phyloP scores from a whole-genome alignment of 2,888 invertebrate genomes.

The Drosophila mulleri region DNA sequence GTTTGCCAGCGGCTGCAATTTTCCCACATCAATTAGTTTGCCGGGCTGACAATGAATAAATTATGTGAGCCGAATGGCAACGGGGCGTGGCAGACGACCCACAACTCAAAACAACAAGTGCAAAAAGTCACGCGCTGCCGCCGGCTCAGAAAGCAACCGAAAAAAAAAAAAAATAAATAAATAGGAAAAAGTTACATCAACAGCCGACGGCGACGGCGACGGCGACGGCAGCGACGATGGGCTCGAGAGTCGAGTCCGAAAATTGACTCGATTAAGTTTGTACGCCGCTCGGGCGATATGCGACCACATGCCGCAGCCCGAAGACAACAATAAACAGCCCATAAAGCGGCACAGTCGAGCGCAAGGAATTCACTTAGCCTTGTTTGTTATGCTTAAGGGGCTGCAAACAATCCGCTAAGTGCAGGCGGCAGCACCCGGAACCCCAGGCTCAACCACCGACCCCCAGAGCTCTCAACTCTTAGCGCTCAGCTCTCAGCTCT shows the following conservation, averaged over 20 bases:
- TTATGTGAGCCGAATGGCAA: conserved; percentile 52
- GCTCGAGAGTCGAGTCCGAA: conserved; percentile 54
- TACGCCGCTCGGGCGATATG: conserved; percentile 29
- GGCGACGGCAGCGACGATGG: not conserved
- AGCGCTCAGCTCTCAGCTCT: not conserved
- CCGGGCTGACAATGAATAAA: conserved; percentile 82
- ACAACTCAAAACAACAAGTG: conserved; percentile 74
- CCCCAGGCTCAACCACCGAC: conserved; percentile 5
- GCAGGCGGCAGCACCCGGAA: conserved; percentile 65
- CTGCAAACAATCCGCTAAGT: conserved; percentile 85
- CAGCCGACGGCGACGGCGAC: conserved; percentile 54
- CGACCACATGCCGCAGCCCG: conserved; percentile 34
- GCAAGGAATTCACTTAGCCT: conserved; percentile 83
- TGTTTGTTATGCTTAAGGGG: conserved; percentile 85
- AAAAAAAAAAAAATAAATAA: not conserved
- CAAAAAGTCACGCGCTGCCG: conserved; percentile 83
- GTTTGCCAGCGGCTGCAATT: conserved; percentile 63
- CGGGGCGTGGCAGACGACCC: conserved; percentile 11
- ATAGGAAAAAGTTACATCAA: conserved; percentile 72
- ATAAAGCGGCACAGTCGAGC: conserved; percentile 81
- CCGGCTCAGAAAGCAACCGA: conserved; percentile 35
- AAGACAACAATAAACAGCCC: conserved; percentile 79
- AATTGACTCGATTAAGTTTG: conserved; percentile 84
- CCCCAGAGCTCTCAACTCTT: not conserved
- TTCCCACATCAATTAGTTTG: conserved; percentile 82